phyloP scores from a whole-genome alignment of 2,113 vertebrate genomes.

The Leptosomus discolor region DNA sequence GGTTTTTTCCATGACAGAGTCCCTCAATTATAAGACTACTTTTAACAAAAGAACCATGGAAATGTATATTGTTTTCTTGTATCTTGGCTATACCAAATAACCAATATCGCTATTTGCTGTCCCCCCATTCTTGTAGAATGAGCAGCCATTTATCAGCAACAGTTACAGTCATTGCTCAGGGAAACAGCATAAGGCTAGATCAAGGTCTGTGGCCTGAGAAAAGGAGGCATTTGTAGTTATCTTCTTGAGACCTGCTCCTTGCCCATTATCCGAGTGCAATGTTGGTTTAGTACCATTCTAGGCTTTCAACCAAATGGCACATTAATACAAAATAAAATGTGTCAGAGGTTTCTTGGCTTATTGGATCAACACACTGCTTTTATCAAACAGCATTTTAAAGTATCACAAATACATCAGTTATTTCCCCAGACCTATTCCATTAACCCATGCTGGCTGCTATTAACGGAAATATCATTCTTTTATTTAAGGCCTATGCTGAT shows the following conservation, averaged over 20 bases:
- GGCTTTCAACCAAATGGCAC: neutral
- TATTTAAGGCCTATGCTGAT: neutral
- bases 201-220: neutral
- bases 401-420: neutral
- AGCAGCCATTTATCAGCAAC: neutral
- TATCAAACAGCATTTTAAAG: neutral
- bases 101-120: neutral
- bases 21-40: neutral
- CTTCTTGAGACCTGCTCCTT: neutral
- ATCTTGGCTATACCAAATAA: neutral
- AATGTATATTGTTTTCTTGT: neutral
- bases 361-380: neutral
- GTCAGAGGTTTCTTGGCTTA: neutral
- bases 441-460: neutral
- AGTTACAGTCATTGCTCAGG: neutral
- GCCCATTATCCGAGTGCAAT: neutral
- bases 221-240: neutral
- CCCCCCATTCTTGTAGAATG: neutral
- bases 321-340: neutral
- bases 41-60: neutral
- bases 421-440: neutral
- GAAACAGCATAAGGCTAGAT: neutral
- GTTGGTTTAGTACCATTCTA: neutral
- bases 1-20: neutral
- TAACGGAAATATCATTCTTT: neutral